Base-by-base conservation (phyloP, 2,113 vertebrate genomes). In the Epinephelus cyanopodus region DNA sequence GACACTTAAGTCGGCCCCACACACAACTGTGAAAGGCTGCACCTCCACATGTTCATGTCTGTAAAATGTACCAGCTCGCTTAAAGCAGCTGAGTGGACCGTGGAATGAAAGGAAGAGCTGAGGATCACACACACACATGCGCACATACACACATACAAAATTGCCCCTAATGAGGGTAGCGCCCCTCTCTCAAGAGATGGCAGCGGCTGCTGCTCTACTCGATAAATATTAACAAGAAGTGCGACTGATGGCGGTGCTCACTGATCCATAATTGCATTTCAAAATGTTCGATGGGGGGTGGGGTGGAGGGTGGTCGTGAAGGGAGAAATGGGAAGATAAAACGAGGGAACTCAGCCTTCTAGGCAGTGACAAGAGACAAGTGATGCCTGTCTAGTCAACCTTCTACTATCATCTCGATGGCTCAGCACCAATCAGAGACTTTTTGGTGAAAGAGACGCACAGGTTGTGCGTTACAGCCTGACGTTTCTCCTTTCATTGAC, bases 231-330 rank as follows among this genome's bases (percentile, higher is more conserved):
- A 94, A 94, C 94, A 94, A 94, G 94, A 92, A 91, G 92, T 79
- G 91, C 92, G 88, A 94, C 90, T 94, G 94, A 95, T 95, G 92
- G 93, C 53, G 84, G 88, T 90, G 94, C 94, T 94, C 95, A 93
- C 93, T 94, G 94, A 94, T 94, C 95, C 94, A 94, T 94, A 95
- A 95, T 94, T 95, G 93, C 93, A 92, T 96, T 94, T 95, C 87
- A 95, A 95, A 95, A 92, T 87, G 90, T 89, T 90, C 33, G 37
- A 62, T 50, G 67, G 80, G 81, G 78, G 66, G 42, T 3, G 42
- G 79, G 83, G 79, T 2, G 60, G 67, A 50, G 78, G 84, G 57
- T 66, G 83, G 66, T 62, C 27, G 63, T 13, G 58, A 39, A 29
- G 60, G 71, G 86, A 82, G 79, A 73, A 83, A 68, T 3, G 9